A percentile compares a stretch with the other conserved stretches of the same genome.
phyloP scores from a whole-genome alignment of 2,888 invertebrate species.

The Andricus quercusramuli region DNA sequence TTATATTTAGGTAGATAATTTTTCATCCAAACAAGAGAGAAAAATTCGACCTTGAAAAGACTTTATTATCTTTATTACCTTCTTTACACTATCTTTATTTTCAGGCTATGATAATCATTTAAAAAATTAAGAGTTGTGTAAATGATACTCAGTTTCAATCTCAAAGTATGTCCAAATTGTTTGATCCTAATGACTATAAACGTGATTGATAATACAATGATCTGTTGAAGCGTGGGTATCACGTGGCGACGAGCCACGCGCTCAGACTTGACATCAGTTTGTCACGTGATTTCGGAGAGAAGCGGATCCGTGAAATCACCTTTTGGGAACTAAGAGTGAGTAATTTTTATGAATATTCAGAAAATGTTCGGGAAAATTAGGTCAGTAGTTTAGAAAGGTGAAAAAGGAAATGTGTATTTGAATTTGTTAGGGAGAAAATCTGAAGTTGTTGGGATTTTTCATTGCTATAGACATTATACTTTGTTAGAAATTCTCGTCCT shows the following conservation, averaged over 20 bases:
- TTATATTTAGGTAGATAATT: not conserved
- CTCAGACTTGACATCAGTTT: not conserved
- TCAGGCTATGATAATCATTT: not conserved
- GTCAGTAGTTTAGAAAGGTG: not conserved
- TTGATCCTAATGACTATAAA: not conserved
- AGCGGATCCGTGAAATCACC: not conserved
- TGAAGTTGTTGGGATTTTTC: too few species aligned
- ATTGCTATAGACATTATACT: too few species aligned
- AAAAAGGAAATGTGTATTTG: too few species aligned
- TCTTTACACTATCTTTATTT: not conserved
- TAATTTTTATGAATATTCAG: not conserved
- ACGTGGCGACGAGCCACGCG: conserved; percentile 33
- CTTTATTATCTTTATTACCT: not conserved
- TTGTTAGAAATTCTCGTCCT: too few species aligned
- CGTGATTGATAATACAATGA: too few species aligned
- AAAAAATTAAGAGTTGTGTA: not conserved
- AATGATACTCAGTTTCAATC: not conserved
- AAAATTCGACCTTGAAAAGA: not conserved
- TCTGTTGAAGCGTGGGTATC: conserved; percentile 13
- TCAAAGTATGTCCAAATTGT: not conserved
- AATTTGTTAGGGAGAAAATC: too few species aligned
- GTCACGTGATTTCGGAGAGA: conserved; percentile 2
- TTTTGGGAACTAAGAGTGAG: not conserved
- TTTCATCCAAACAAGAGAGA: not conserved
- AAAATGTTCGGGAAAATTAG: not conserved